phyloP scores from a whole-genome alignment of 2,888 invertebrate species.

The Subacronicta megacephala region DNA sequence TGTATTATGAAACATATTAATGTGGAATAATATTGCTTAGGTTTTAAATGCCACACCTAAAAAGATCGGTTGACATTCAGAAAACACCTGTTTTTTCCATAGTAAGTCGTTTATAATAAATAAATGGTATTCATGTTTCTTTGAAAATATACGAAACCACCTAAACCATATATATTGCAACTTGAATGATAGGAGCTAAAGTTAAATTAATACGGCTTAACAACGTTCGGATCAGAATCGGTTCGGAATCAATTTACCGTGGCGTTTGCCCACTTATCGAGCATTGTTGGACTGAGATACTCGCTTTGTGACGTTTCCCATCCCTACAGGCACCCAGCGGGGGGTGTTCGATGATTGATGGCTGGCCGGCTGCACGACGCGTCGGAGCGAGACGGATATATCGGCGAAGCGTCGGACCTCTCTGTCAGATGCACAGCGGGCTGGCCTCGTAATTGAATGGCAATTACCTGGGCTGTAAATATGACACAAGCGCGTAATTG shows the following conservation, averaged over 20 bases:
- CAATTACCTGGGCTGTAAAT: slow-evolving; percentile 90
- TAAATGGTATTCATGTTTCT: slow-evolving; percentile 12
- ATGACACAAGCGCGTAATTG: slow-evolving; percentile 90
- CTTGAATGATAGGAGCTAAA: slow-evolving; percentile 47
- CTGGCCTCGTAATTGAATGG: slow-evolving; percentile 88
- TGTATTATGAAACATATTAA: slow-evolving; percentile 16
- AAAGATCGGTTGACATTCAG: slow-evolving; percentile 29
- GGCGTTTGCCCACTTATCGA: slow-evolving; percentile 87
- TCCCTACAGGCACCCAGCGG: slow-evolving; percentile 84
- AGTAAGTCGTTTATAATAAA: slow-evolving; percentile 27
- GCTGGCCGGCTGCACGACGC: slow-evolving; percentile 80
- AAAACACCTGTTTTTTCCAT: slow-evolving; percentile 34
- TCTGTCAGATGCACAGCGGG: slow-evolving; percentile 77
- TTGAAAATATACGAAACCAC: slow-evolving; percentile 18
- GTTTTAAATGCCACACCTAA: slow-evolving; percentile 18
- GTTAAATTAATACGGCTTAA: slow-evolving; percentile 73
- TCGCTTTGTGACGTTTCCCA: slow-evolving; percentile 85
- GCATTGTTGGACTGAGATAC: slow-evolving; percentile 81
- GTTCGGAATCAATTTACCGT: slow-evolving; percentile 85
- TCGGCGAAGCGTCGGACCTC: slow-evolving; percentile 63
- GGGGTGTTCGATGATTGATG: slow-evolving; percentile 88
- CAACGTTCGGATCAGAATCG: slow-evolving; percentile 74
- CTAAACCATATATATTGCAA: slow-evolving; percentile 31
- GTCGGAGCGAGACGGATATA: slow-evolving; percentile 68
- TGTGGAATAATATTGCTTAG: slow-evolving; percentile 13